Percentiles rank a stretch among this genome's conserved stretches.
phyloP scores from a whole-genome alignment of 1,140 invertebrate species.

The Listronotus bonariensis region DNA sequence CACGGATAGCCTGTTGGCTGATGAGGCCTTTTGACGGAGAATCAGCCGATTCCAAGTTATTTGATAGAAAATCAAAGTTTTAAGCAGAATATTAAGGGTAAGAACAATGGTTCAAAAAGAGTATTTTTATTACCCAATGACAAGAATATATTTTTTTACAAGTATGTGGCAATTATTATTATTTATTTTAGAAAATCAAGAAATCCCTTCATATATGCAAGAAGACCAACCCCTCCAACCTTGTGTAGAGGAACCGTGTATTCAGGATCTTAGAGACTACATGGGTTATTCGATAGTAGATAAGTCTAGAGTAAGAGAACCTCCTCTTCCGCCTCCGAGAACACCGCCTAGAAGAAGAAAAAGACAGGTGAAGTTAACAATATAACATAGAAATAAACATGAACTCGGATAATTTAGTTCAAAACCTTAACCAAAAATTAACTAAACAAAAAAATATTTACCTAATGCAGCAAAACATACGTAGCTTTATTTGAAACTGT shows the following conservation, averaged over 20 bases:
- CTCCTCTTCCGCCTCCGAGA: conserved; percentile 61
- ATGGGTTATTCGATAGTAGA: conserved; percentile 73
- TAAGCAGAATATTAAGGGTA: background rate
- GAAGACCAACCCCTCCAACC: conserved; percentile 21
- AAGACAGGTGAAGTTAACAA: conserved; percentile 51
- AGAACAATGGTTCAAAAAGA: background rate
- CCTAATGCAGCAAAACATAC: too few relatives aligned
- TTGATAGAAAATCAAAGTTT: conserved; percentile 14
- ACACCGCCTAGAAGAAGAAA: conserved; percentile 59
- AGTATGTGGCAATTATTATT: too few relatives aligned
- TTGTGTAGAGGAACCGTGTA: conserved; percentile 50
- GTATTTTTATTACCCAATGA: background rate
- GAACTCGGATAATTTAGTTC: too few relatives aligned
- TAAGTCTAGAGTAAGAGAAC: conserved; percentile 61
- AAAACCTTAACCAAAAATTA: too few relatives aligned
- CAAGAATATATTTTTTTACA: background rate
- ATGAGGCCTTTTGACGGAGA: conserved; percentile 12
- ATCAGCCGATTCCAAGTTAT: conserved; percentile 12
- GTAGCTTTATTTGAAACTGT: too few relatives aligned
- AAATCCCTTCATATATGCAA: conserved; percentile 7
- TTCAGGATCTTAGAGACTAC: conserved; percentile 55
- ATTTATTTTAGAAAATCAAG: background rate
- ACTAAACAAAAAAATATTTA: too few relatives aligned
- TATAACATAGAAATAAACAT: too few relatives aligned
- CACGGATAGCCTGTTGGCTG: conserved; percentile 15